Evolutionary conservation across 2,888 invertebrate species (phyloP), one percentile per base, ranked within the genome.

Genomic region (Carcina quercana): DNA sequence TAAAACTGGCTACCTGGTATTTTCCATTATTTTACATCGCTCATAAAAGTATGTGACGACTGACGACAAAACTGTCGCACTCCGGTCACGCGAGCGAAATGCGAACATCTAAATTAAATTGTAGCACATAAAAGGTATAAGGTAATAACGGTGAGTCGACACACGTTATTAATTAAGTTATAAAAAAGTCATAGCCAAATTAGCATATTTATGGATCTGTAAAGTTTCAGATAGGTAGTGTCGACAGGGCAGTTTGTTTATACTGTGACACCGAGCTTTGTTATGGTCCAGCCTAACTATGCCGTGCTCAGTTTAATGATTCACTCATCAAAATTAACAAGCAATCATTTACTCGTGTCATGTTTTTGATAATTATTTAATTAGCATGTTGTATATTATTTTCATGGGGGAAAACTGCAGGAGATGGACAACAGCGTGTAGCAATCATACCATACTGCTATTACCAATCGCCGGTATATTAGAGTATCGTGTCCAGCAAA

Each of bases 91-190:
- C 80, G 62, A 72, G 36, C 30, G 42, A 40, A 43, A 46, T 52
- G 52, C 45, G 49, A 50, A 59, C 72, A 68, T 69, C 76, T 78
- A 32, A 33, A 76, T 78, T 76, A 76, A 75, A 76, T 69, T 63
- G 72, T 70, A 63, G 60, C 62, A 57, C 68, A 72, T 72, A 76
- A 72, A 78, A 71, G 66, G 59, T 62, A 65, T 73, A 76, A 80
- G 37, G 42, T 45, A 54, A 55, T 59, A 45, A 52, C 52, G 51
- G 54, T 48, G 53, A 46, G 50, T 51, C 58, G 57, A 55, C 63
- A 70, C 63, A 67, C 69, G 75, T 79, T 75, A 80, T 82, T 80
- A 79, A 82, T 82, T 80, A 79, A 73, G 78, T 75, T 76, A 78
- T 82, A 79, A 80, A 80, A 78, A 69, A 74, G 75, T 79, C 79